phyloP scores from a whole-genome alignment of 2,888 invertebrate genomes.

The Pteria penguin region DNA sequence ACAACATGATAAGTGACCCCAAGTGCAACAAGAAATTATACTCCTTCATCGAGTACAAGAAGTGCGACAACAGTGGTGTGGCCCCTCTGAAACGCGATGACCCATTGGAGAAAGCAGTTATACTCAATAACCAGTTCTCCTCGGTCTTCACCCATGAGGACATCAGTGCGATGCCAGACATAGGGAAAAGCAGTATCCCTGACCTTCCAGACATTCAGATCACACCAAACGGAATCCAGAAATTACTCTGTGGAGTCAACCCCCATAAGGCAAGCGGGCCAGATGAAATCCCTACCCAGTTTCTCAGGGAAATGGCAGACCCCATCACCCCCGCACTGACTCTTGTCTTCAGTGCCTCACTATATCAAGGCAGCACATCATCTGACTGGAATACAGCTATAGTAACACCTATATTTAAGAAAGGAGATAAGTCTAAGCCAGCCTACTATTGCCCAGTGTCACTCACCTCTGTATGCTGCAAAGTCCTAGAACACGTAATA shows the following conservation, averaged over 20 bases:
- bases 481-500: slow-evolving; percentile 6
- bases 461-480: slow-evolving; percentile 1
- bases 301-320: not conserved
- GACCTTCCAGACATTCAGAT: not conserved
- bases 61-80: slow-evolving; percentile 39
- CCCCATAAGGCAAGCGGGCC: not conserved
- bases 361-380: not conserved
- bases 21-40: slow-evolving; percentile 36
- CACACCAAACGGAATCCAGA: not conserved
- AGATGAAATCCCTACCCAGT: not conserved
- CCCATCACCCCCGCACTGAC: not conserved
- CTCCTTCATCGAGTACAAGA: slow-evolving; percentile 44
- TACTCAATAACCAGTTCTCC: slow-evolving; percentile 47
- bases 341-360: slow-evolving; percentile 9
- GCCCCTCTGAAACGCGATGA: slow-evolving; percentile 42
- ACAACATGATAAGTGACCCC: not conserved
- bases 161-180: slow-evolving; percentile 32
- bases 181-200: slow-evolving; percentile 4
- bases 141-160: slow-evolving; percentile 43
- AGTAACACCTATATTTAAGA: slow-evolving; percentile 5
- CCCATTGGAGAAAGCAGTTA: slow-evolving; percentile 33
- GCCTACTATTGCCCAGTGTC: slow-evolving; percentile 15
- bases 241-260: not conserved
- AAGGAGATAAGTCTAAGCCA: not conserved
- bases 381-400: not conserved